phyloP scores from a whole-genome alignment of 2,113 vertebrate species.

The Dendropsophus ebraccatus region DNA sequence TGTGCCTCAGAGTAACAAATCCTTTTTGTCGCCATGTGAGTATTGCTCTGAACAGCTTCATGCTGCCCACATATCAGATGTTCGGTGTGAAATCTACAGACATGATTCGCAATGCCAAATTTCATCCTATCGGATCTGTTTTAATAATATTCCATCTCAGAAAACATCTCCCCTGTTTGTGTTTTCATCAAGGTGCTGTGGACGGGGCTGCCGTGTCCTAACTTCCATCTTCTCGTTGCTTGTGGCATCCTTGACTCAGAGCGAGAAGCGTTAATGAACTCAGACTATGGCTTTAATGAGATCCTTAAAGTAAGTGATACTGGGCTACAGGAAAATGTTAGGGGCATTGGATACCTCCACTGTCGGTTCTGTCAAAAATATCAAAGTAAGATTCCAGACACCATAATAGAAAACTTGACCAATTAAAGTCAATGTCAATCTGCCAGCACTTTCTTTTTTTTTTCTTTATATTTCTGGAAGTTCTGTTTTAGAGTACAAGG shows the following conservation, averaged over 20 bases:
- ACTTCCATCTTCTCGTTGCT: constrained; percentile 87
- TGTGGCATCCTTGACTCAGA: constrained; percentile 87
- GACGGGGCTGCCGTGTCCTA: constrained; percentile 84
- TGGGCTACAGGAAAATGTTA: no score
- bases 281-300: constrained; percentile 88
- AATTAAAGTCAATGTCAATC: no score
- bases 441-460: no score
- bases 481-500: no score
- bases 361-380: no score
- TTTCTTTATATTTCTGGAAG: no score
- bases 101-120: constrained; percentile 2
- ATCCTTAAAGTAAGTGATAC: constrained; percentile 83
- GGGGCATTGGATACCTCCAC: no score
- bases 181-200: constrained; percentile 78
- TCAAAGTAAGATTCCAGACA: no score
- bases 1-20: background rate
- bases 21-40: background rate
- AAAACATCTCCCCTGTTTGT: background rate
- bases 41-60: constrained; percentile 28
- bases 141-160: background rate
- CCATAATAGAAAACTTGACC: no score
- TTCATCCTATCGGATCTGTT: constrained; percentile 6
- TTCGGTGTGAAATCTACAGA: constrained; percentile 17
- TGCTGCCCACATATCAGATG: constrained; percentile 54
- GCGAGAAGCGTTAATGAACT: constrained; percentile 84